Base-by-base conservation (phyloP, 2,113 vertebrate species). In the Mugil cephalus region DNA sequence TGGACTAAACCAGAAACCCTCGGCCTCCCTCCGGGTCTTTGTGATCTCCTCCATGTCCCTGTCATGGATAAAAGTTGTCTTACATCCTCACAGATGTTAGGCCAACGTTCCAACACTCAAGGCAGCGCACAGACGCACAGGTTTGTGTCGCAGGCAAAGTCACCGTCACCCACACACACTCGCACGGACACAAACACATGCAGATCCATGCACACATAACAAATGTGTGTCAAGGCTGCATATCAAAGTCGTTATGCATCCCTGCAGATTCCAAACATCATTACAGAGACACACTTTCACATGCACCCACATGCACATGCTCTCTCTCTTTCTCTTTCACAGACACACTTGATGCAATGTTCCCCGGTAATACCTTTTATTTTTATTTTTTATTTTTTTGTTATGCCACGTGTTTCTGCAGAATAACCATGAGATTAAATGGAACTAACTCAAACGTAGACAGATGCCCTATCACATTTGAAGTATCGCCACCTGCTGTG, bases 51-150 rank as follows among this genome's bases (percentile, higher is more conserved):
- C 56, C 61, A 60, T 79, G 79, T 88, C 58, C 65, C 68, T 12
- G 2, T 71, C 6, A 4, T 67, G 74, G 72, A 90, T 88, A 79
- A 85, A 91, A 87, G 87, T 81, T 61, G 17, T 56, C 79, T 74
- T 79, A 88, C 74, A 91, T 83, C 87, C 82, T 85, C 69, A 83
- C 83, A 88, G 82, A 88, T 91, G 77, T 88, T 74, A 55, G 81
- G 68, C 84, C 85, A 88, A 85, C 80, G 87, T 85, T 74, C 78
- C 71, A 54, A 64, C 66, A 80, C 79, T 63, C 63, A 35, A 18
- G 66, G 77, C 75, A 73, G 53, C 51, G 74, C 80, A 71, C 78
- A 87, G 70, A 86, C 56, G 52, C 58, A 63, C 56, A 86, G 81
- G 75, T 87, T 80, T 59, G 64, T 68, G 67, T 40, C 42, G 18